Base-by-base conservation (phyloP, 2,113 vertebrate species). In the Podarcis raffonei region DNA sequence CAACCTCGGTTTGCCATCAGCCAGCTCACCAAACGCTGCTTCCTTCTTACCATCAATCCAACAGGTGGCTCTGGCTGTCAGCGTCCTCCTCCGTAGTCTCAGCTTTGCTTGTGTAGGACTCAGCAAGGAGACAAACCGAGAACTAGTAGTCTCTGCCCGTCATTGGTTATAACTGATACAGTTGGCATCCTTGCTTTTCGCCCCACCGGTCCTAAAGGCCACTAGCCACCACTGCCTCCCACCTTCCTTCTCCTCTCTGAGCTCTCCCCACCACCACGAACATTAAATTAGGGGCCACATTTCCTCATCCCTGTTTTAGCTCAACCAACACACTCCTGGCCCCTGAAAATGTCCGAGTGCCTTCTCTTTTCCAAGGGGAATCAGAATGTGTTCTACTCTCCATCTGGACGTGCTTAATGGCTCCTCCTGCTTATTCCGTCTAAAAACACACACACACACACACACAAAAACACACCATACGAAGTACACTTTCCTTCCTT, bases 351-450 rank as follows among this genome's bases (percentile, higher is more conserved):
- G 12, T 82, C 68, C 35, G n/a, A n/a, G 9, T 22, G 22, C 39
- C 35, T 23, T 53, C 68, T 65, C 18, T 84, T 78, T 84, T 84
- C 39, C 72, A 89, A 75, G 66, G 69, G 39, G 66, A 78, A 69
- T 57, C 7, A 77, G 84, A 57, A 57, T 77, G 37, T 83, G 66
- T 88, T 83, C 71, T 66, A 2, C 15, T 69, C 23, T 83, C 30
- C 81, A 88, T 76, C 81, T 88, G 72, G 81, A 77, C 71, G 68
- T 32, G 13, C 37, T 88, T 83, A 68, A 83, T 75, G 23, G 39
- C n/a, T 68, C 59, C 37, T 53, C 30, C 62, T 83, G 81, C 53
- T 66, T 53, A 65, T 62, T 6, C 62, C 2, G 42, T 35, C 48
- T 59, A 15, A 66, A 87, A 37, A 72, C 20, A 35, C 9, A 11